phyloP scores from a whole-genome alignment of 92 coral and sea anemone genomes.

The Actinernus sp. region DNA sequence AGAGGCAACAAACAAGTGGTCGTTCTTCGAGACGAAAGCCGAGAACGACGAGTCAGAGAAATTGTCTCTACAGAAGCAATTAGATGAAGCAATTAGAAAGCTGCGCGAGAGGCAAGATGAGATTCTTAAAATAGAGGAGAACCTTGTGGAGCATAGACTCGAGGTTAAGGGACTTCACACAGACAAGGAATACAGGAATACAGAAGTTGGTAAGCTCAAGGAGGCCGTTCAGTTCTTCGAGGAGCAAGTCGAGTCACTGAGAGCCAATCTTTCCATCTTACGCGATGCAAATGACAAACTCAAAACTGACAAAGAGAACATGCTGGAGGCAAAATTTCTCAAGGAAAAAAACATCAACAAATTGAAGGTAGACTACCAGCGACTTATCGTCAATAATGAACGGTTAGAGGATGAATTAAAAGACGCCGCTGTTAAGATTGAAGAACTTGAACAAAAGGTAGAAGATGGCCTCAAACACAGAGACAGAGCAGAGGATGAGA shows the following conservation, averaged over 20 bases:
- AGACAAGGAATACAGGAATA: slow-evolving; percentile 65
- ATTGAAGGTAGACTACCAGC: slow-evolving; percentile 53
- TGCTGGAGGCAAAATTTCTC: slow-evolving; percentile 57
- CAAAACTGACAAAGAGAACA: slow-evolving; percentile 60
- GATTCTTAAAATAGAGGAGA: slow-evolving; percentile 71
- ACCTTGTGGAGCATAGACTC: slow-evolving; percentile 74
- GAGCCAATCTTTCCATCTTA: slow-evolving; percentile 47
- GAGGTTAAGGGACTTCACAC: slow-evolving; percentile 51
- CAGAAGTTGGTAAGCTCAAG: slow-evolving; percentile 51
- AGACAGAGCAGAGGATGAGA: slow-evolving; percentile 61
- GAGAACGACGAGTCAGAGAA: slow-evolving; percentile 65
- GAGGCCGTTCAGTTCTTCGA: slow-evolving; percentile 61
- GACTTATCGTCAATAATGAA: slow-evolving; percentile 64
- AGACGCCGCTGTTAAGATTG: slow-evolving; percentile 48
- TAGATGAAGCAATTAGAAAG: slow-evolving; percentile 62
- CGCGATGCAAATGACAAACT: slow-evolving; percentile 63
- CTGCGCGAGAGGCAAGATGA: slow-evolving; percentile 72
- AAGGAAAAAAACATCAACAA: slow-evolving; percentile 52
- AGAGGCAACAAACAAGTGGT: slow-evolving; percentile 57
- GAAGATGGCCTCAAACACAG: slow-evolving; percentile 42
- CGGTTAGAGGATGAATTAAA: slow-evolving; percentile 63
- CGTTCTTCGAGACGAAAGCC: slow-evolving; percentile 59
- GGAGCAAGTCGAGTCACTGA: slow-evolving; percentile 59
- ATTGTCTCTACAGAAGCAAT: slow-evolving; percentile 62
- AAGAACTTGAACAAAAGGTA: slow-evolving; percentile 67